phyloP scores from a whole-genome alignment of 2,113 vertebrate species.

The Rhineura floridana region DNA sequence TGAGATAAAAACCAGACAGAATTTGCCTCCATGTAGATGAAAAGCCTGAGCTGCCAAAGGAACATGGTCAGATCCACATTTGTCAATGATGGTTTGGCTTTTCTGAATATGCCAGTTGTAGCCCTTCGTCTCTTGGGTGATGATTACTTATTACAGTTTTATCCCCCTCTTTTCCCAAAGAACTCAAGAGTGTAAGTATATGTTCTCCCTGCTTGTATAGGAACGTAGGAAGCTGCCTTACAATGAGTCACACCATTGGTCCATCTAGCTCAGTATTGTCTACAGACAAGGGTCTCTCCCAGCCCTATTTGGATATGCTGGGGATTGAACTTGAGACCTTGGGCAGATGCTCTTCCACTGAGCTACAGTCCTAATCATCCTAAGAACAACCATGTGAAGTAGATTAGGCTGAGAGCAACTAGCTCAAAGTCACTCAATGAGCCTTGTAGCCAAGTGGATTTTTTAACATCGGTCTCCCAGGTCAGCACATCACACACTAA shows the following conservation, averaged over 20 bases:
- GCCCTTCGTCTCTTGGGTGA: background rate
- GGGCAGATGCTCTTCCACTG: no score
- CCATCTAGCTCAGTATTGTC: no score
- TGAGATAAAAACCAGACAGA: background rate
- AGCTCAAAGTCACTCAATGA: background rate
- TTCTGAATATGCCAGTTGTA: background rate
- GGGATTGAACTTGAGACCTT: no score
- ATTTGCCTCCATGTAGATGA: background rate
- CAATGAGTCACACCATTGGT: no score
- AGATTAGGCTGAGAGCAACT: background rate
- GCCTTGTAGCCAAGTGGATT: background rate
- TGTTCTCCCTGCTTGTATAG: background rate
- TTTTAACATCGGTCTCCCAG: background rate
- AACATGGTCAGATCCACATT: background rate
- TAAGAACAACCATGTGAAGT: background rate
- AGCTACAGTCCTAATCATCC: no score
- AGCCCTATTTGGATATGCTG: no score
- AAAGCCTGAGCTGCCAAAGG: background rate
- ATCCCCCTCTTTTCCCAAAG: background rate
- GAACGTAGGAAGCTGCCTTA: no score
- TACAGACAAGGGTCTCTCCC: no score
- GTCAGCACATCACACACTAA: background rate
- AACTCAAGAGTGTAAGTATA: background rate
- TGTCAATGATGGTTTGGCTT: background rate
- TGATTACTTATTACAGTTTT: background rate